These are phyloP conservation scores for Sander lucioperca DNA, from an alignment of 2,113 vertebrate genomes.

Conservation along the genomic window DNA sequence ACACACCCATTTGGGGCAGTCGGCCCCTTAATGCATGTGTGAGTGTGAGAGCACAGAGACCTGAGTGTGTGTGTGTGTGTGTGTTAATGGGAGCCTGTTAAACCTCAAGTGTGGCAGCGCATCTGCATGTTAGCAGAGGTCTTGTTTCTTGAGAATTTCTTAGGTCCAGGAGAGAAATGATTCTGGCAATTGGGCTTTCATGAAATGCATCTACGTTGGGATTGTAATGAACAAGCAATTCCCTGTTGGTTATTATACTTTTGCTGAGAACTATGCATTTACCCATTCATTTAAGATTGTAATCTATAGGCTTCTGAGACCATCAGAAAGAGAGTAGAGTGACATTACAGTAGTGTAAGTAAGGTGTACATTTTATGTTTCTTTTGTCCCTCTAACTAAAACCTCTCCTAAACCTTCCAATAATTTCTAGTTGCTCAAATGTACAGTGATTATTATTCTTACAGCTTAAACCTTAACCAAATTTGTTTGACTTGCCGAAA, in stretches of 20 bases:
- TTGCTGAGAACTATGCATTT: constrained; percentile 11
- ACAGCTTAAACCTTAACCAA: neutral
- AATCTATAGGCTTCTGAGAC: no score
- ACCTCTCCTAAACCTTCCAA: neutral
- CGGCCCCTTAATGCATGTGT: constrained; percentile 39
- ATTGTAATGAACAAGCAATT: constrained; percentile 24
- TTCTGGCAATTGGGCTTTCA: neutral
- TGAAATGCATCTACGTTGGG: constrained; percentile 6
- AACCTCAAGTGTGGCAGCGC: constrained; percentile 27
- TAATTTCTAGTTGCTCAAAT: neutral
- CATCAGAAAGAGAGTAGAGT: no score
- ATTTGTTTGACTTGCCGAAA: neutral
- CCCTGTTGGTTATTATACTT: neutral
- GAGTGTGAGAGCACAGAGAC: constrained; percentile 38
- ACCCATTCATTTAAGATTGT: neutral
- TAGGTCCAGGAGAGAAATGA: neutral
- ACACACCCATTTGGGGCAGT: constrained; percentile 52
- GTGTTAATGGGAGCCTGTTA: constrained; percentile 56
- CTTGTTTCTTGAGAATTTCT: constrained; percentile 10
- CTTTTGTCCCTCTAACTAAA: neutral
- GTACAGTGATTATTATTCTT: neutral
- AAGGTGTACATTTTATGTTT: no score
- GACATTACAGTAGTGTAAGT: no score
- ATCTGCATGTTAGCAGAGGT: constrained; percentile 38
- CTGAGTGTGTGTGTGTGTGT: constrained; percentile 30